Conservation (phyloP, 1,140 invertebrate species). For the Radopholus similis region DNA sequence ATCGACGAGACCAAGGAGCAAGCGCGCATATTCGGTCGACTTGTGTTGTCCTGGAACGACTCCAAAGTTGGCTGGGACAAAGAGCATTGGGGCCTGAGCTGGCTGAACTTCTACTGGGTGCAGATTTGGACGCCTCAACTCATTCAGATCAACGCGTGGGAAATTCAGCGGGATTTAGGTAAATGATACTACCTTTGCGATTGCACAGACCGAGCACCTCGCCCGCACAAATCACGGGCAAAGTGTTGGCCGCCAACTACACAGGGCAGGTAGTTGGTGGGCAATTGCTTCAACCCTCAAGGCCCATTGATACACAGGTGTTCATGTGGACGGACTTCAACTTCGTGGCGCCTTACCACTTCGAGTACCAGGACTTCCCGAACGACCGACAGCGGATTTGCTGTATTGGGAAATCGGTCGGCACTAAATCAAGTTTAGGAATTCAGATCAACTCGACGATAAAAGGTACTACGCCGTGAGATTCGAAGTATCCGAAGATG, state of each 20-base stretch:
- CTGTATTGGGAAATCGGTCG: too few species aligned
- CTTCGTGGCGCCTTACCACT: conserved; percentile 54
- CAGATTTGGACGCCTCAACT: conserved; percentile 59
- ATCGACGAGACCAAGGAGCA: conserved; percentile 36
- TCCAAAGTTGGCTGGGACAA: conserved; percentile 55
- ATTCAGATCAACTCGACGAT: conserved; percentile 60
- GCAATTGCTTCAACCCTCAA: too few species aligned
- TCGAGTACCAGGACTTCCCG: conserved; percentile 55
- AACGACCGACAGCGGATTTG: conserved; percentile 56
- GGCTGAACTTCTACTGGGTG: conserved; percentile 60
- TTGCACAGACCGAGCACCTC: conserved; percentile 42
- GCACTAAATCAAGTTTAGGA: too few species aligned
- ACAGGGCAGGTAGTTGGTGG: too few species aligned
- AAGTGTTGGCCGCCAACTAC: conserved; percentile 59
- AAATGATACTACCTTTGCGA: background rate
- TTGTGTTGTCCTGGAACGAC: conserved; percentile 59
- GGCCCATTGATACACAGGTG: too few species aligned
- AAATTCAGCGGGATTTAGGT: conserved; percentile 2
- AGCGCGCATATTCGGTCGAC: conserved; percentile 41
- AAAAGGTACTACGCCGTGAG: conserved; percentile 58
- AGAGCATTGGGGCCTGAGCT: conserved; percentile 56
- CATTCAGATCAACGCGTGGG: conserved; percentile 57
- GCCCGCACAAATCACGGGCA: conserved; percentile 50
- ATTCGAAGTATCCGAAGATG: conserved; percentile 53
- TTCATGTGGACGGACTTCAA: conserved; percentile 58